Evolutionary conservation across 1,140 invertebrate species (phyloP), one percentile per base, ranked within the genome.

Genomic region (Muscidifurax raptorellus): DNA sequence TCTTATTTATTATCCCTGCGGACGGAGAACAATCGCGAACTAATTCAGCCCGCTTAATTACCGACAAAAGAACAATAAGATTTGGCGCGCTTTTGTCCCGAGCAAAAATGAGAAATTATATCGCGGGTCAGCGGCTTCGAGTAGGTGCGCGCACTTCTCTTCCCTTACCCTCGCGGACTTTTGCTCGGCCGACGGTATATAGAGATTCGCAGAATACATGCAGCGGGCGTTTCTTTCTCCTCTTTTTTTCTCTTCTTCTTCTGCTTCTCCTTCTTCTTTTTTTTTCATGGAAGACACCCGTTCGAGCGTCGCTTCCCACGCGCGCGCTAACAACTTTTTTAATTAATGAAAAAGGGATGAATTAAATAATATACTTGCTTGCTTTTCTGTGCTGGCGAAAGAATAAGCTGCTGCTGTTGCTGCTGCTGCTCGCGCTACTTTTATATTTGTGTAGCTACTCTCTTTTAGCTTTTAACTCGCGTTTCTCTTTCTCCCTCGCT

Each of bases 1-100:
- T 92, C 89, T 93, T 92, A 93, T 93, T 93, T 92, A 92, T 92
- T 91, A 92, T 93, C 88, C 86, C 86, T 81, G 64, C 86, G 78
- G 87, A 88, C 86, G 86, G 83, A 85, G 90, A 92, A 92, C 91
- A 92, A 92, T 91, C 88, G 88, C 87, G 84, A 89, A 91, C 91
- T 93, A 93, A 93, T 93, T 93, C 90, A 89, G 88, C 88, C 88
- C 86, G 88, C 90, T 92, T 93, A 92, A 93, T 92, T 92, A 93
- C 91, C 89, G 89, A 87, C 90, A 88, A 90, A 91, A 91, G 91
- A 92, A 92, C 91, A 93, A 92, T 93, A 91, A 90, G 90, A 93
- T 92, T 93, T 91, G 90, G 87, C 86, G 88, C 83, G 89, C 91
- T 92, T 93, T 93, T 93, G 91, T 93, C 89, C 85, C 82, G 86